phyloP scores from a whole-genome alignment of 2,888 invertebrate genomes.

The Pedicia rivosa region DNA sequence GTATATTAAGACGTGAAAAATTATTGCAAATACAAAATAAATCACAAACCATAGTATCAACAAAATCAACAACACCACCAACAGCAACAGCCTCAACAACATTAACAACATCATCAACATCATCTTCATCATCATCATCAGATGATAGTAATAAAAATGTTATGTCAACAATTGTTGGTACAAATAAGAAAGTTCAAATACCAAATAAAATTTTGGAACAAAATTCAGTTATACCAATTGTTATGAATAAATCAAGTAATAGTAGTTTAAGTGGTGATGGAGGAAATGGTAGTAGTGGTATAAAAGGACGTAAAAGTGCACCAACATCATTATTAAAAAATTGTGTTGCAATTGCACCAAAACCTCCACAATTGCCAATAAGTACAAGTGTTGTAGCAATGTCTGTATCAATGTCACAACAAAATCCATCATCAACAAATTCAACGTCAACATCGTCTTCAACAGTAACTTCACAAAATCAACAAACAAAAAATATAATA shows the following conservation, averaged over 20 bases:
- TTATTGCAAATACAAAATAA: conserved; percentile 41
- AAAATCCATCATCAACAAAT: conserved; percentile 1
- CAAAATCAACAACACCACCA: neutral
- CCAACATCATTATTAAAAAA: conserved; percentile 6
- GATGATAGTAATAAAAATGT: conserved; percentile 13
- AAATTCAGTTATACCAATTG: conserved; percentile 13
- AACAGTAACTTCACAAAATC: too few species aligned
- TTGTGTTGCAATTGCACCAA: conserved; percentile 2
- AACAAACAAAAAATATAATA: too few species aligned
- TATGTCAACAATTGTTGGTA: neutral
- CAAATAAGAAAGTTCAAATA: conserved; percentile 11
- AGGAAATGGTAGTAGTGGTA: neutral
- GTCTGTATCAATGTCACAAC: conserved; percentile 4
- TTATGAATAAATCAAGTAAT: conserved; percentile 3
- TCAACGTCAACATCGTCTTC: conserved; percentile 1
- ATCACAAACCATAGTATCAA: conserved; percentile 9
- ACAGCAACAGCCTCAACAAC: neutral
- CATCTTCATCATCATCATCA: conserved; percentile 5
- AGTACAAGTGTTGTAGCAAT: conserved; percentile 6
- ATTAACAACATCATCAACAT: neutral
- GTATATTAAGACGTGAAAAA: conserved; percentile 49
- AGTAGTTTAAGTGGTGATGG: conserved; percentile 7
- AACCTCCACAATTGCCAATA: conserved; percentile 5
- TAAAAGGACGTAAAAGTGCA: conserved; percentile 6
- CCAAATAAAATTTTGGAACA: conserved; percentile 15